Percentiles rank a stretch among this genome's conserved stretches.
Evolutionary conservation across 1,140 invertebrate genomes (phyloP).

Genomic region (Sipha flava): DNA sequence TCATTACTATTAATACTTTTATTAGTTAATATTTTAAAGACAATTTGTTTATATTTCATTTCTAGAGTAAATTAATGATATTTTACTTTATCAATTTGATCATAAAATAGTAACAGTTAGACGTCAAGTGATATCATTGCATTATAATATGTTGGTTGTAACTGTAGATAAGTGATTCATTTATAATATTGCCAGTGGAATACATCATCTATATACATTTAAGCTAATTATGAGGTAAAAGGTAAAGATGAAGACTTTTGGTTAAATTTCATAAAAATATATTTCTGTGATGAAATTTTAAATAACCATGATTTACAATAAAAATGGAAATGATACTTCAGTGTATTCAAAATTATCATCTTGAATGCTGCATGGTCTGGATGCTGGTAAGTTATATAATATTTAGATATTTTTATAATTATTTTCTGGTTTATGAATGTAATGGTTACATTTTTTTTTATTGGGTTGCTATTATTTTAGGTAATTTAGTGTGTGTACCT

Average conservation of each 20-base stretch:
- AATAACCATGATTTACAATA: not conserved
- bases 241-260: slow-evolving; percentile 4
- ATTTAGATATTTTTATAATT: not conserved
- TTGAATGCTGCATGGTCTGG: not conserved
- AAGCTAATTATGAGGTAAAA: not conserved
- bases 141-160: slow-evolving; percentile 22
- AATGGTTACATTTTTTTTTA: too few species aligned
- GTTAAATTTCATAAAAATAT: not conserved
- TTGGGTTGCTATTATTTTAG: too few species aligned
- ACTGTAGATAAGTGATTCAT: slow-evolving; percentile 13
- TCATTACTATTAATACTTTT: too few species aligned
- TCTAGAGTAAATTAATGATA: not conserved
- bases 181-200: slow-evolving; percentile 18
- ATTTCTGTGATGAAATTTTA: not conserved
- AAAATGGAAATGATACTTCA: not conserved
- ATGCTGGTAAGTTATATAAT: slow-evolving; percentile 8
- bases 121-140: slow-evolving; percentile 10
- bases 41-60: not conserved
- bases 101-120: not conserved
- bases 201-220: not conserved
- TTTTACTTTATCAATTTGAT: not conserved
- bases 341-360: not conserved
- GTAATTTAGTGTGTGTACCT: too few species aligned
- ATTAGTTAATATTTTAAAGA: too few species aligned
- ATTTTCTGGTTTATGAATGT: too few species aligned